These are phyloP conservation scores for Augochlora pura DNA, from an alignment of 1,140 invertebrate genomes.

Conservation along the genomic window DNA sequence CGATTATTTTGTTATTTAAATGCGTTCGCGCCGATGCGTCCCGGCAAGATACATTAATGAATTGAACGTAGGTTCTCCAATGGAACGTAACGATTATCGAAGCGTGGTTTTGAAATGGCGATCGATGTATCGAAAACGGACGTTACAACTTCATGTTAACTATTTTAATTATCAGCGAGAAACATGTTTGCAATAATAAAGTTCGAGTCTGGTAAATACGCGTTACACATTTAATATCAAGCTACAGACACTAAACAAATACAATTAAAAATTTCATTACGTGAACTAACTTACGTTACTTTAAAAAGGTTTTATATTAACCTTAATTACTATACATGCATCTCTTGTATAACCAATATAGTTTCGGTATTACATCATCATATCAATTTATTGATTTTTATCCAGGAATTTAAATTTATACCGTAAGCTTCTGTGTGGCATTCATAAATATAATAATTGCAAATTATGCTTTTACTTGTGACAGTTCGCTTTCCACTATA, in stretches of 20 bases:
- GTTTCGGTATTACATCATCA: not conserved
- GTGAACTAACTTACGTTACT: too few species aligned
- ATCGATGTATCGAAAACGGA: conserved; percentile 16
- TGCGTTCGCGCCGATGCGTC: not conserved
- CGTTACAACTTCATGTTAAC: not conserved
- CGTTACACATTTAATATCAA: too few species aligned
- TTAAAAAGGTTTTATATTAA: too few species aligned
- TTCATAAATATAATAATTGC: too few species aligned
- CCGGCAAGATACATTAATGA: not conserved
- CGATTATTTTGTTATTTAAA: not conserved
- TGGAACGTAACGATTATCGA: conserved; percentile 1
- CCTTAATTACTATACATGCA: too few species aligned
- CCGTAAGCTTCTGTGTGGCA: too few species aligned
- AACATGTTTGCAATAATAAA: not conserved
- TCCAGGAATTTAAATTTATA: not conserved
- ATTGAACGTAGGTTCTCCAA: not conserved
- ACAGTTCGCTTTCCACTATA: not conserved
- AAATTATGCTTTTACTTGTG: not conserved
- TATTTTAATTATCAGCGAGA: not conserved
- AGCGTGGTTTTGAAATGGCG: not conserved
- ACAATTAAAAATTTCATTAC: too few species aligned
- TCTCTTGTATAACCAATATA: too few species aligned
- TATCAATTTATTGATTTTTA: too few species aligned
- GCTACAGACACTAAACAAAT: too few species aligned
- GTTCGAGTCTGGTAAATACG: not conserved